Conservation (phyloP, 2,797 vertebrate genomes). For the Chaunax sp. region DNA sequence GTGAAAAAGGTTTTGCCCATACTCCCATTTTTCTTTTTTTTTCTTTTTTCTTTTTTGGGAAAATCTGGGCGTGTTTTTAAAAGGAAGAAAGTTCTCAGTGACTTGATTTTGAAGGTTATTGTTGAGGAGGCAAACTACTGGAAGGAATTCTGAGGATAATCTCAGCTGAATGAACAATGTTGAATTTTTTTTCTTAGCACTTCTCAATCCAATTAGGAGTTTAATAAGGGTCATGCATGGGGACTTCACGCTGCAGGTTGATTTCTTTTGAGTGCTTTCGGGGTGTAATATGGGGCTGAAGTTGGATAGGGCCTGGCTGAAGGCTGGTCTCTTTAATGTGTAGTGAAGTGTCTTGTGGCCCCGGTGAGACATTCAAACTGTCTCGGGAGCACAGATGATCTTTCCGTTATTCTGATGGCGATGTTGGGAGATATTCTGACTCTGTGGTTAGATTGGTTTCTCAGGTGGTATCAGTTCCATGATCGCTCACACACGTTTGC, state of each 20-base stretch:
- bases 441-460: conserved; percentile 71
- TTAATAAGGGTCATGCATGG: conserved; percentile 94
- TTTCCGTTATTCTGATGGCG: conserved; percentile 55
- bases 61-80: conserved; percentile 66
- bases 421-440: conserved; percentile 58
- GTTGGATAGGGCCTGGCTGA: conserved; percentile 69
- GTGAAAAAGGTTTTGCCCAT: conserved; percentile 70
- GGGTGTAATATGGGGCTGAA: conserved; percentile 68
- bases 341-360: conserved; percentile 77
- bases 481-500: conserved; percentile 50
- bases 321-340: conserved; percentile 71
- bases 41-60: too few species aligned
- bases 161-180: conserved; percentile 84
- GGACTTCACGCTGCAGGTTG: conserved; percentile 91
- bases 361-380: conserved; percentile 69
- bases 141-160: conserved; percentile 78
- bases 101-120: conserved; percentile 76
- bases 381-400: conserved; percentile 66
- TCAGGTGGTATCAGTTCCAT: conserved; percentile 86
- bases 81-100: conserved; percentile 61
- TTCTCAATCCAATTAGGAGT: conserved; percentile 95
- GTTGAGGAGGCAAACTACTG: conserved; percentile 72
- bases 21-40: conserved; percentile 60
- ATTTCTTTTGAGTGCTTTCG: conserved; percentile 81
- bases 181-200: conserved; percentile 82